Percentiles rank a stretch among this genome's conserved stretches.
phyloP scores from a whole-genome alignment of 2,113 vertebrate genomes.

The Rhipidura dahli region DNA sequence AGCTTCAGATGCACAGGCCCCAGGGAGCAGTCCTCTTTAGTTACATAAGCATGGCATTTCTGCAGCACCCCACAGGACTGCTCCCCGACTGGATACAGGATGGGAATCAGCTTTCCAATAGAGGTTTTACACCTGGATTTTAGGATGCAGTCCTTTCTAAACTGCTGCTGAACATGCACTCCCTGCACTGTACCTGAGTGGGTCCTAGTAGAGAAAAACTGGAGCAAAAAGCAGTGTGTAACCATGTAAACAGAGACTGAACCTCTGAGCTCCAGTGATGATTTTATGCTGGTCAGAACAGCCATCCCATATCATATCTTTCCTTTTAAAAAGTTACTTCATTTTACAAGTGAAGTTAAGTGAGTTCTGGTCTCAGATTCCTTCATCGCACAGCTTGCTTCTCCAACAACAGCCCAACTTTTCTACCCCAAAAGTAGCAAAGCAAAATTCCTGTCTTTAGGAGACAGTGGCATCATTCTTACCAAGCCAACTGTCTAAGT shows the following conservation, averaged over 20 bases:
- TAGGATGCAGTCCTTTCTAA: neutral
- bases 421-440: neutral
- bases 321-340: neutral
- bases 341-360: neutral
- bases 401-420: neutral
- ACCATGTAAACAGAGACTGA: neutral
- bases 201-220: neutral
- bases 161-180: neutral
- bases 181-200: neutral
- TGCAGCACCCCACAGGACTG: neutral
- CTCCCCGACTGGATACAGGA: neutral
- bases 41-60: neutral
- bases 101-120: accelerated
- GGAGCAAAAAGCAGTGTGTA: neutral
- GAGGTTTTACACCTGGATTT: neutral
- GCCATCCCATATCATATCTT: neutral
- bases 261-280: accelerated
- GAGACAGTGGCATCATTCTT: neutral
- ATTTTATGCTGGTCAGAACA: neutral
- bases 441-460: neutral
- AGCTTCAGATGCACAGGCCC: neutral
- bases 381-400: neutral
- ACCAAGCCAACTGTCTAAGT: neutral
- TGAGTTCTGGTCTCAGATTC: neutral
- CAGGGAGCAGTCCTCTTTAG: neutral